Evolutionary conservation across 2,113 vertebrate species (phyloP), one percentile per base, ranked within the genome.

Genomic region (Pseudopipra pipra): DNA sequence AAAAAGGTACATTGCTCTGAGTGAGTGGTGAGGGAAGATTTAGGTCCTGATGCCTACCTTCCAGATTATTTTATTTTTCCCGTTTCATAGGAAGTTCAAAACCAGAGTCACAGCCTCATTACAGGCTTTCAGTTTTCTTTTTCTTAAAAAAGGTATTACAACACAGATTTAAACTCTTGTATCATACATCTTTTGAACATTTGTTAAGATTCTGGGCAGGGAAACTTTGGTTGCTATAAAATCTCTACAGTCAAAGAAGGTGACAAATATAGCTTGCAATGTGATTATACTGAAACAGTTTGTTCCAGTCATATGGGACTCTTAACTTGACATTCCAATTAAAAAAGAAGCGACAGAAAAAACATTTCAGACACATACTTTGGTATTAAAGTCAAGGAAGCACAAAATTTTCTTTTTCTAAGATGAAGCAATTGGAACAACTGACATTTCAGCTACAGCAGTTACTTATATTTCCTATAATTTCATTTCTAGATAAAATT

Each of bases 271-370:
- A 97, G 77, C n/a, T 76, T 90, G 76, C 92, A 93, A 93, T 78
- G 71, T 56, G 67, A 91, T 94, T 89, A 96, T 55, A 94, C 63
- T 86, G 91, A 95, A 94, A 95, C 94, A 95, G 81, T 96, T 96
- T 97, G 95, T 96, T 89, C 94, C 84, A 90, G 84, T 90, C 91
- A 86, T 89, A 94, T 9, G 5, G 90, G 84, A 87, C 76, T 94
- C 88, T 86, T 89, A 70, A 89, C 81, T 93, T 96, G 94, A 85
- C 65, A 95, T 95, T 90, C 95, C 91, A 95, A 92, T 94, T 94
- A 67, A 95, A 96, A 92, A 94, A 79, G 70, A 86, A 93, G 75
- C 31, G 81, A 89, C 31, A 77, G 74, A 76, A 92, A 91, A 75
- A 96, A 90, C 84, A 94, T 86, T 91, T 72, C 49, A 87, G 89